Evolutionary conservation across 2,888 invertebrate genomes (phyloP), one percentile per base, ranked within the genome.

Genomic region (Acronicta alni): DNA sequence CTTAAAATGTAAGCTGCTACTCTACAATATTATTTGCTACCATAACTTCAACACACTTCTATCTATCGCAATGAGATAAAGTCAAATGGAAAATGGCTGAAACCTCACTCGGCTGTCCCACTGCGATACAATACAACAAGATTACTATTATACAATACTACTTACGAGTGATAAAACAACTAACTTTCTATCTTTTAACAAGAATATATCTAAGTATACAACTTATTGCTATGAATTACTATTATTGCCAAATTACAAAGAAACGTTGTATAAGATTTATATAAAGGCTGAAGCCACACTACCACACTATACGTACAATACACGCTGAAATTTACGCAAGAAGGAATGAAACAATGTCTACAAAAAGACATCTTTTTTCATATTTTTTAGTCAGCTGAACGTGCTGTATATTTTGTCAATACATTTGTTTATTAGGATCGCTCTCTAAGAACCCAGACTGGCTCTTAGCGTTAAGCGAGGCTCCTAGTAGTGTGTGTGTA

Each of bases 1-100:
- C 0, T 17, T 15, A 12, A 32, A 12, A 12, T n/a, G 7, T 45
- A 35, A n/a, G 14, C 32, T 14, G 14, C 32, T 46, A 46, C 17
- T 20, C 46, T 46, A 46, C 4, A 18, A 3, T 12, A 12, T 35
- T 35, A 35, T 18, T 46, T 35, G 17, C 46, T 46, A 46, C 45
- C 45, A 46, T 35, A 35, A 18, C 46, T 18, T 35, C 18, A 20
- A 35, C 17, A 9, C 32, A 45, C 12, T 17, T 35, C 6, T 14
- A 32, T 17, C 15, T 18, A 35, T 35, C 5, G 10, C 46, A 46
- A 17, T 20, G 8, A 46, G n/a, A 30, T 30, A 30, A 14, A 26
- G 16, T 10, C 10, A 30, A 10, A 15, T 12, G 15, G 10, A 30
- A 15, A 16, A 30, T 17, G 32, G 17, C 30, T 8, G 17, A 35